Evolutionary conservation across 2,797 vertebrate genomes (phyloP).

Genomic region (Coendou prehensilis): DNA sequence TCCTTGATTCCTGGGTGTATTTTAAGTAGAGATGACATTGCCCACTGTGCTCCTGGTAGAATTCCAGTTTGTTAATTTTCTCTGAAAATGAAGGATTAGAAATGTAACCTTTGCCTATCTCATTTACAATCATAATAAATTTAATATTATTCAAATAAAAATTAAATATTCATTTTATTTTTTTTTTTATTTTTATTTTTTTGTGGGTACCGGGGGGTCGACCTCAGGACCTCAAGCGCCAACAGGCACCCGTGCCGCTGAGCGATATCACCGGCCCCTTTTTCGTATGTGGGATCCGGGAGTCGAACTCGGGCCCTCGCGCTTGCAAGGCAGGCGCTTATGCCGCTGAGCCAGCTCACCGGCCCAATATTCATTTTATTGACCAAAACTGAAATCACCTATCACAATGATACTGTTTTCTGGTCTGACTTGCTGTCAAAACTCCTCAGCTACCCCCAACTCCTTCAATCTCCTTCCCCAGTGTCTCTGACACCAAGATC

Average conservation of each 20-base stretch:
- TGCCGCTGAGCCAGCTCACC: no score
- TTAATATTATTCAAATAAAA: conserved; percentile 11
- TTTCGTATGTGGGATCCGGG: no score
- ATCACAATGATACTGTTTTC: not conserved
- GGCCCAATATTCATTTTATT: not conserved
- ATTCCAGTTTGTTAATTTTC: not conserved
- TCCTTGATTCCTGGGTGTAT: not conserved
- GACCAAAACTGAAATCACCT: not conserved
- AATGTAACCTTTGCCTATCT: not conserved
- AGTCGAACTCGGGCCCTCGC: no score
- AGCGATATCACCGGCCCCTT: no score
- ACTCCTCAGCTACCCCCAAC: not conserved
- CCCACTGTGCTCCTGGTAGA: not conserved
- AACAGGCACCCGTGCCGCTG: no score
- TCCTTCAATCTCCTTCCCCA: not conserved
- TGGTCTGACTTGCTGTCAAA: not conserved
- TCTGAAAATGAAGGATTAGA: not conserved
- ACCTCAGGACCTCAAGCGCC: no score
- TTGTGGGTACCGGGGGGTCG: no score
- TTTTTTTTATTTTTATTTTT: no score
- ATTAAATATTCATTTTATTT: not conserved
- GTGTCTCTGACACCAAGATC: not conserved
- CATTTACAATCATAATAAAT: not conserved
- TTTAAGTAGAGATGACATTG: not conserved
- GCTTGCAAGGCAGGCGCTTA: no score